phyloP scores from a whole-genome alignment of 2,113 vertebrate genomes.

The Tympanuchus pallidicinctus region DNA sequence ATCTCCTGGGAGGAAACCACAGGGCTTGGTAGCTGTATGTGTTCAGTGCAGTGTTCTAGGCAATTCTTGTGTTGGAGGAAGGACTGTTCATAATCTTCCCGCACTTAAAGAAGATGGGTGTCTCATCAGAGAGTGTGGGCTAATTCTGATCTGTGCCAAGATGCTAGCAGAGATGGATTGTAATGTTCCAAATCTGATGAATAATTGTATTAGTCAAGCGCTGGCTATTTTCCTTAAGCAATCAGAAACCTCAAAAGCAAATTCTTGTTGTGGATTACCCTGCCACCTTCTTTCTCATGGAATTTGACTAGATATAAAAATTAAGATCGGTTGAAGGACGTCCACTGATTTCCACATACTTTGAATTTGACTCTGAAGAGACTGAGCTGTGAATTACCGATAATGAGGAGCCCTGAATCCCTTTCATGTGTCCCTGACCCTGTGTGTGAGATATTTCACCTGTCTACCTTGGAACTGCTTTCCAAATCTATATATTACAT shows the following conservation, averaged over 20 bases:
- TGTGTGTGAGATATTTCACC: background rate
- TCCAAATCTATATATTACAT: background rate
- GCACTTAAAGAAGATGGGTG: background rate
- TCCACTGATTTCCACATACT: background rate
- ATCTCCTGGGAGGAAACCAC: background rate
- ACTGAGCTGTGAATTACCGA: background rate
- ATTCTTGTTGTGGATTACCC: background rate
- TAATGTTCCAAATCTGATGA: background rate
- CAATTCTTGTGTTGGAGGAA: background rate
- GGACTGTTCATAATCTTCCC: background rate
- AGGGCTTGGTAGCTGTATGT: background rate
- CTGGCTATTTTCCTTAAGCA: background rate
- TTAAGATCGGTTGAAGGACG: background rate
- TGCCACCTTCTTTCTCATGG: background rate
- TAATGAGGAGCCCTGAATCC: background rate
- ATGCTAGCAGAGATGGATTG: background rate
- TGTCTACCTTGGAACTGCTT: background rate
- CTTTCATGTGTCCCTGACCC: background rate
- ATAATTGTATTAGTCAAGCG: slow-evolving; percentile 6
- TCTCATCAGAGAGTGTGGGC: background rate
- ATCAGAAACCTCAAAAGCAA: background rate
- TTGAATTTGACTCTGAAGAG: background rate
- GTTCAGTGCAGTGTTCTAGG: background rate
- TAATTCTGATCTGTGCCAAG: background rate
- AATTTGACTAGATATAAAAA: background rate